phyloP scores from a whole-genome alignment of 1,140 invertebrate species.

The Brachionus plicatilis region DNA sequence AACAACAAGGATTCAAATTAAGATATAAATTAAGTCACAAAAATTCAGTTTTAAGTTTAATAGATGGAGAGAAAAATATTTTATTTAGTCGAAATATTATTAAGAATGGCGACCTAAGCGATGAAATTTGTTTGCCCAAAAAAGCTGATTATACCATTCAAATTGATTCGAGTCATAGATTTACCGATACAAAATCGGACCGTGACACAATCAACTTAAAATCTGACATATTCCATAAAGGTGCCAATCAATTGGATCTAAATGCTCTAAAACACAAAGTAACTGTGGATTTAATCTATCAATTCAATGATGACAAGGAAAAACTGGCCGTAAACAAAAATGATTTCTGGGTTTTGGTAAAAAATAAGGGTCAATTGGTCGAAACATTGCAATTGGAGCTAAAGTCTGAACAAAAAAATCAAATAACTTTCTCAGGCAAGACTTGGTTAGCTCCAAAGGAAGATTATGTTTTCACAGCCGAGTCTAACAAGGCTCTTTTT shows the following conservation, averaged over 20 bases:
- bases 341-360: background rate
- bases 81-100: constrained; percentile 19
- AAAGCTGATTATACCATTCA: constrained; percentile 68
- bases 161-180: constrained; percentile 75
- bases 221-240: background rate
- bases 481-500: background rate
- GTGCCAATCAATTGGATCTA: background rate
- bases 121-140: constrained; percentile 52
- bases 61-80: constrained; percentile 29
- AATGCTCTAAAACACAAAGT: background rate
- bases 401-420: background rate
- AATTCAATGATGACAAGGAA: constrained; percentile 1
- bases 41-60: constrained; percentile 47
- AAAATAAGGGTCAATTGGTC: background rate
- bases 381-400: background rate
- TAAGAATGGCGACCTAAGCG: constrained; percentile 43
- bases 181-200: constrained; percentile 54
- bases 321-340: background rate
- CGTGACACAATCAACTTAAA: background rate
- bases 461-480: background rate
- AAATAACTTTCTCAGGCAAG: background rate
- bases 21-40: constrained; percentile 49
- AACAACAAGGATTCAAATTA: constrained; percentile 50
- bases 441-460: background rate
- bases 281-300: background rate